phyloP scores from a whole-genome alignment of 1,140 invertebrate species.

The Bombus ignitus region DNA sequence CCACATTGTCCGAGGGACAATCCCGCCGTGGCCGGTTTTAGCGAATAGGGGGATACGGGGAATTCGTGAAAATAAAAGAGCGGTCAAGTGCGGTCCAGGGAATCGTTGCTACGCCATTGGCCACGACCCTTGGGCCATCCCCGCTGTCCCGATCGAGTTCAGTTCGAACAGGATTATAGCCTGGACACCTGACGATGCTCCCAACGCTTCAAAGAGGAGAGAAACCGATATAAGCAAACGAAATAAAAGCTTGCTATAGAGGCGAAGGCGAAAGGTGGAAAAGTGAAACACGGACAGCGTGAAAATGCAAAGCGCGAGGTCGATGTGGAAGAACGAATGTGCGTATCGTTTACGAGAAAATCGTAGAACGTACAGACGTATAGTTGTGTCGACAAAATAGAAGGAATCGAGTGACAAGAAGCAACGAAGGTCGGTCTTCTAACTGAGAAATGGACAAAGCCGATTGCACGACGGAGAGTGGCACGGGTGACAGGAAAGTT shows the following conservation, averaged over 20 bases:
- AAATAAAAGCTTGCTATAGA: constrained; percentile 23
- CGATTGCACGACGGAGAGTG: constrained; percentile 37
- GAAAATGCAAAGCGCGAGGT: not conserved
- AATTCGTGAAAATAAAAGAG: constrained; percentile 40
- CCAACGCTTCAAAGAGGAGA: constrained; percentile 42
- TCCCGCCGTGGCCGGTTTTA: constrained; percentile 27
- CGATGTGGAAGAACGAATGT: not conserved
- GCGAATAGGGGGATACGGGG: constrained; percentile 17
- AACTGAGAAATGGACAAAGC: constrained; percentile 50
- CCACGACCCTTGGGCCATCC: constrained; percentile 41
- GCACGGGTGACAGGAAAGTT: constrained; percentile 39
- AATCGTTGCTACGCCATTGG: constrained; percentile 53
- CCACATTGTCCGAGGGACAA: constrained; percentile 19
- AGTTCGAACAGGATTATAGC: constrained; percentile 40
- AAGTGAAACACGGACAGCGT: constrained; percentile 11
- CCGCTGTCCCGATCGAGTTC: constrained; percentile 34
- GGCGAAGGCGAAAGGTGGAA: not conserved
- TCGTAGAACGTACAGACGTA: too few relatives aligned
- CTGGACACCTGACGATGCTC: constrained; percentile 45
- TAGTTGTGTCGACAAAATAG: not conserved
- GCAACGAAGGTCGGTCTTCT: not conserved
- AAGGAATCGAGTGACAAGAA: constrained; percentile 5
- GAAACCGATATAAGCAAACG: constrained; percentile 51
- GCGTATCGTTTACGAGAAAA: not conserved
- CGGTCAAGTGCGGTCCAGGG: constrained; percentile 43